Evolutionary conservation across 2,113 vertebrate genomes (phyloP), one percentile per base, ranked within the genome.

Genomic region (Semicossyphus pulcher): DNA sequence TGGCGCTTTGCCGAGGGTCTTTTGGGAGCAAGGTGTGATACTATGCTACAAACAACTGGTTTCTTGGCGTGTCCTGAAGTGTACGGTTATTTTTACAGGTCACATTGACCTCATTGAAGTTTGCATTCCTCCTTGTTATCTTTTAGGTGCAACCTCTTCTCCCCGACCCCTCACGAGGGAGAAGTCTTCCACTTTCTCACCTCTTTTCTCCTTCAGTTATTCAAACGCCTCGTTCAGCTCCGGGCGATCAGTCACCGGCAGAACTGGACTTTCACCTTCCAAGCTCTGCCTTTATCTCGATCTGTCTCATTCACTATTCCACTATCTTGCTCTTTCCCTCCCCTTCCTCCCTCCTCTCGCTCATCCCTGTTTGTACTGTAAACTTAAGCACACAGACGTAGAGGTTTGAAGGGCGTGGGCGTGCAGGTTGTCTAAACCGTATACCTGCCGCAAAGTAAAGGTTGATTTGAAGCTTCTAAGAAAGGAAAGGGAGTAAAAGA

Each of bases 191-290:
- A 18, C n/a, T 28, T 69, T 72, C 42, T 29, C 39, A 11, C 47
- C 18, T 54, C n/a, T 52, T 57, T 6, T 37, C 28, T 23, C 7
- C 34, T 37, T 36, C 28, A 0, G 56, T 72, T 49, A 73, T 76
- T 78, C 4, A 72, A 71, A 71, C 21, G 36, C 7, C 1, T 61
- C 5, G 1, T 41, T 72, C 20, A 28, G 10, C 25, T 26, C 1
- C 5, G 7, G 25, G 37, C 51, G 59, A 5, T 67, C 70, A 67
- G 20, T 75, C 76, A 70, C 81, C 36, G 47, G 68, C 23, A 48
- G 53, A 66, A 32, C 61, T 76, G 83, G 79, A 88, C 86, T 85
- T 86, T 88, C 61, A 80, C 80, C 83, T 87, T 41, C 58, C 4
- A 4, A 20, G 29, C 71, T 67, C 39, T 36, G 41, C 48, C 65